Conservation (phyloP, 2,888 invertebrate species). For the Acronicta alni region DNA sequence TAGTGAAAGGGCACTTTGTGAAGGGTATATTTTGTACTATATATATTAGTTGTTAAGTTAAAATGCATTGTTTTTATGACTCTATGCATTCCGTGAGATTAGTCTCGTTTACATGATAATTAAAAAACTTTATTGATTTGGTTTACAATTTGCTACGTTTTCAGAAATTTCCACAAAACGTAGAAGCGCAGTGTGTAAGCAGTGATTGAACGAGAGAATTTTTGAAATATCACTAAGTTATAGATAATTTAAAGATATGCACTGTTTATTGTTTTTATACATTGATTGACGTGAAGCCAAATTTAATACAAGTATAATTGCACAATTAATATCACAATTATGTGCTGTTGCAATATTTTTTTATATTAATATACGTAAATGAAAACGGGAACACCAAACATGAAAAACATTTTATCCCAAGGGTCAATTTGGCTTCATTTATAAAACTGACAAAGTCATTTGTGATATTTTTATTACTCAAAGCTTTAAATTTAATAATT, state of each 20-base stretch:
- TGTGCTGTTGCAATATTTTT: conserved; percentile 40
- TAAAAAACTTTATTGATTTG: conserved; percentile 40
- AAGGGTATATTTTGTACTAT: conserved; percentile 36
- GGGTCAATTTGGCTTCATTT: conserved; percentile 62
- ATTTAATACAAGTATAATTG: conserved; percentile 45
- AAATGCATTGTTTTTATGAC: conserved; percentile 51
- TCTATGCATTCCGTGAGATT: conserved; percentile 49
- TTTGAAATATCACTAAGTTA: conserved; percentile 44
- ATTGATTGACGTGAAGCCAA: conserved; percentile 56
- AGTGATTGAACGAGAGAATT: conserved; percentile 57
- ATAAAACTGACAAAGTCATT: conserved; percentile 69
- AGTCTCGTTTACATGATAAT: conserved; percentile 45
- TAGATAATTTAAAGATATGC: conserved; percentile 40
- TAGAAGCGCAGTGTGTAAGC: conserved; percentile 67
- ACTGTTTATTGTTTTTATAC: conserved; percentile 49
- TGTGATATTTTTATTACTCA: conserved; percentile 76
- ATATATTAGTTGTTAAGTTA: conserved; percentile 58
- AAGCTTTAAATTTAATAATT: conserved; percentile 72
- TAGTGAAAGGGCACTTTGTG: conserved; percentile 37
- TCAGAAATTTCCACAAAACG: conserved; percentile 72
- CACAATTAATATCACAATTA: conserved; percentile 18
- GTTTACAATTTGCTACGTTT: conserved; percentile 64
- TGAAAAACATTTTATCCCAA: conserved; percentile 22
- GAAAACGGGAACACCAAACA: conserved; percentile 23
- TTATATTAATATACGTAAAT: conserved; percentile 43